Conservation (phyloP, 1,140 invertebrate species). For the Diorhabda sublineata region DNA sequence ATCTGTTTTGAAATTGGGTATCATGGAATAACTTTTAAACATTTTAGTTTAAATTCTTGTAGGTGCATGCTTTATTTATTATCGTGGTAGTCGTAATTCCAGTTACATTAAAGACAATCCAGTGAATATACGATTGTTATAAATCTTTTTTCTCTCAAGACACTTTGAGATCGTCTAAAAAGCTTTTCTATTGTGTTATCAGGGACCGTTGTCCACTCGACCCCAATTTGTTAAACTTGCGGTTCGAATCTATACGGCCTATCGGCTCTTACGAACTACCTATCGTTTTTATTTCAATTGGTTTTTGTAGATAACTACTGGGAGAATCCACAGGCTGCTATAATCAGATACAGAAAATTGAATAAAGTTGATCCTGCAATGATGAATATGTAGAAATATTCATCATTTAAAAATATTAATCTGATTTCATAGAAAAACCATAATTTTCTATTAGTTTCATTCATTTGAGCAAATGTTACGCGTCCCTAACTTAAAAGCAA, state of each 20-base stretch:
- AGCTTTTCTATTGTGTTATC: constrained; percentile 11
- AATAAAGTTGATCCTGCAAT: neutral
- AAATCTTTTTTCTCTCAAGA: constrained; percentile 3
- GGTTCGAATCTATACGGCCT: constrained; percentile 3
- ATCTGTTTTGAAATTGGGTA: too few relatives aligned
- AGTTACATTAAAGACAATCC: neutral
- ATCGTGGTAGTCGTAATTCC: neutral
- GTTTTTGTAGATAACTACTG: neutral
- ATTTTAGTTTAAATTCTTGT: too few relatives aligned
- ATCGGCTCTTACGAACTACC: constrained; percentile 1
- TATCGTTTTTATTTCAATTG: constrained; percentile 4
- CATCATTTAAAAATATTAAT: too few relatives aligned
- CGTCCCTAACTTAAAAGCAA: too few relatives aligned
- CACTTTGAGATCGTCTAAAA: constrained; percentile 8
- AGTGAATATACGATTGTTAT: constrained; percentile 8
- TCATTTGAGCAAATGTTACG: too few relatives aligned
- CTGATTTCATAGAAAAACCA: too few relatives aligned
- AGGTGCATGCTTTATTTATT: too few relatives aligned
- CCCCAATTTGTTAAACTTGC: constrained; percentile 8
- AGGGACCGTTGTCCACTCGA: constrained; percentile 6
- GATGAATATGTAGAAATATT: too few relatives aligned
- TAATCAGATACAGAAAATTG: neutral
- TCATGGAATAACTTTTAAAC: too few relatives aligned
- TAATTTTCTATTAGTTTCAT: too few relatives aligned
- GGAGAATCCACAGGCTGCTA: neutral